Conservation (phyloP, 2,888 invertebrate species). For the Drosophila kokeensis region DNA sequence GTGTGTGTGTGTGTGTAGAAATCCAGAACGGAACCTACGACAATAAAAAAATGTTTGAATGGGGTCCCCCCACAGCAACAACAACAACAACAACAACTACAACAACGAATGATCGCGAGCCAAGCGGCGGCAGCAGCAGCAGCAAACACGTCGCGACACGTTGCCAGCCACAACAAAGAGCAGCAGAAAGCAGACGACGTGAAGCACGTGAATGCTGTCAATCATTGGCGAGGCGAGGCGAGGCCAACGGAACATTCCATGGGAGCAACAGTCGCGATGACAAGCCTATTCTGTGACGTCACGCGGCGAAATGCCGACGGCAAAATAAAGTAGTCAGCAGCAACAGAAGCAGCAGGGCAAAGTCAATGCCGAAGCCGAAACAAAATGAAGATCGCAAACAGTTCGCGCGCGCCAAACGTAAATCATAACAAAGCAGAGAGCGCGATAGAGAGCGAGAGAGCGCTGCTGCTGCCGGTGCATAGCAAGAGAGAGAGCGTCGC, state of each 20-base stretch:
- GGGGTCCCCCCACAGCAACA: slow-evolving; percentile 12
- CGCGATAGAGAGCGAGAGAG: slow-evolving; percentile 20
- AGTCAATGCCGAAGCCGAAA: slow-evolving; percentile 47
- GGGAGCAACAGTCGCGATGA: slow-evolving; percentile 44
- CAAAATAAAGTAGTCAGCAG: slow-evolving; percentile 48
- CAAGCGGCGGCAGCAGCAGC: neutral
- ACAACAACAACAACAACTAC: neutral
- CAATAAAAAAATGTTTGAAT: slow-evolving; percentile 56
- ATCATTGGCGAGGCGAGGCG: slow-evolving; percentile 57
- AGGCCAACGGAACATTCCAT: slow-evolving; percentile 58
- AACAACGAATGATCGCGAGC: slow-evolving; percentile 13
- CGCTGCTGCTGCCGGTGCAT: neutral
- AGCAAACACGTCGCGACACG: slow-evolving; percentile 9
- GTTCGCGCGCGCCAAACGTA: slow-evolving; percentile 59
- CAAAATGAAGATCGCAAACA: slow-evolving; percentile 57
- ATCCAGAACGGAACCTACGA: slow-evolving; percentile 53
- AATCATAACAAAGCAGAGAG: slow-evolving; percentile 78
- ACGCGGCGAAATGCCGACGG: slow-evolving; percentile 71
- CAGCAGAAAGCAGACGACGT: slow-evolving; percentile 53
- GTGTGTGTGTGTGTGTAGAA: slow-evolving; percentile 1
- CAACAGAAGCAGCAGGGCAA: slow-evolving; percentile 1
- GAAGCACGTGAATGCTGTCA: slow-evolving; percentile 80
- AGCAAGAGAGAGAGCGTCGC: neutral
- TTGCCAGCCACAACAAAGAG: slow-evolving; percentile 6
- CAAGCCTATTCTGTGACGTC: slow-evolving; percentile 66